Evolutionary conservation across 2,797 vertebrate genomes (phyloP).

Genomic region (Anguilla megastoma): DNA sequence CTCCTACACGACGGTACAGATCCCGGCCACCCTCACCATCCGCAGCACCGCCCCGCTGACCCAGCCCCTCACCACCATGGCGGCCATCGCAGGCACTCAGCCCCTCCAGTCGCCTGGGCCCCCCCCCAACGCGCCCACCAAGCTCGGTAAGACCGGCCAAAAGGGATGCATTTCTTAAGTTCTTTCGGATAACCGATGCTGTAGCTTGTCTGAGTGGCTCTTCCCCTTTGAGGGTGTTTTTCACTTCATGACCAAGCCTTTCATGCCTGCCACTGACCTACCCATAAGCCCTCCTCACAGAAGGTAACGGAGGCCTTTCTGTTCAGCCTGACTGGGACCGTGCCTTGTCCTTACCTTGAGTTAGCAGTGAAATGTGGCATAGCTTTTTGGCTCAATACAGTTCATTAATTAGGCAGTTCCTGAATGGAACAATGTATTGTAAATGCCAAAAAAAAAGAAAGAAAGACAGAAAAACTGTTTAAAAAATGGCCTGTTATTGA

Average conservation of each 20-base stretch:
- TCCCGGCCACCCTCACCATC: constrained; percentile 86
- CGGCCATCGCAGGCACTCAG: constrained; percentile 65
- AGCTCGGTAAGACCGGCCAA: constrained; percentile 67
- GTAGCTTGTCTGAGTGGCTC: background rate
- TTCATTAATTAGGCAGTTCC: background rate
- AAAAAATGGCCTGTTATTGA: background rate
- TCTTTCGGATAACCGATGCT: background rate
- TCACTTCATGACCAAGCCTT: background rate
- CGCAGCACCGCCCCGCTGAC: constrained; percentile 73
- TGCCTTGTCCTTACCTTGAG: background rate
- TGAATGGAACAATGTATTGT: background rate
- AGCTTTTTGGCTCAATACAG: background rate
- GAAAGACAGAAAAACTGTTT: background rate
- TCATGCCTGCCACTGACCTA: background rate
- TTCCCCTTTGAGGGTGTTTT: background rate
- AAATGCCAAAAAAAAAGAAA: background rate
- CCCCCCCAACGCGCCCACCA: constrained; percentile 58
- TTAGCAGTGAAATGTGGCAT: background rate
- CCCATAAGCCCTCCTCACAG: background rate
- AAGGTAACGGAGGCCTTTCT: background rate
- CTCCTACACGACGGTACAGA: constrained; percentile 79
- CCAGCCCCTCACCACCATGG: constrained; percentile 63
- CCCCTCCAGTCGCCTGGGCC: constrained; percentile 56
- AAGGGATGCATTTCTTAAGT: background rate
- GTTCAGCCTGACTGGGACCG: background rate